These are phyloP conservation scores for Archegozetes longisetosus DNA, from an alignment of 1,140 invertebrate species.

Conservation along the genomic window DNA sequence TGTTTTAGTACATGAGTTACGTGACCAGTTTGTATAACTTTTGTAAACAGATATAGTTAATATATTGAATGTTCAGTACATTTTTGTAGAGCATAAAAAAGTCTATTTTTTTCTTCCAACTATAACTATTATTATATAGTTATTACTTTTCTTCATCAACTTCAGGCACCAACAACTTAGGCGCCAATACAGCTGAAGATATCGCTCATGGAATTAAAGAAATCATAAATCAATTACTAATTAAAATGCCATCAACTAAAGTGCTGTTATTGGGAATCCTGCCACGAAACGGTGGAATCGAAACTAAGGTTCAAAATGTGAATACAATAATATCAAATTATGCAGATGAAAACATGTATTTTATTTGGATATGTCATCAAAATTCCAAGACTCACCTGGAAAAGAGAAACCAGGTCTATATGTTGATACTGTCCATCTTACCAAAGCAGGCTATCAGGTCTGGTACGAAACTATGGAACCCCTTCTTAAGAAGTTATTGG, in stretches of 20 bases:
- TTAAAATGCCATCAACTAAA: background rate
- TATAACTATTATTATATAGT: no score
- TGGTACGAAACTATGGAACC: conserved; percentile 6
- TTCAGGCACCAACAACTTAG: conserved; percentile 3
- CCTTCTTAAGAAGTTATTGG: background rate
- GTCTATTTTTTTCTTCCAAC: no score
- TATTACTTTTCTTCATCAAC: no score
- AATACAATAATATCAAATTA: background rate
- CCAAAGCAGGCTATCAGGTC: background rate
- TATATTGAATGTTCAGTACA: no score
- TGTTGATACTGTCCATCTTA: background rate
- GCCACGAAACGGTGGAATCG: background rate
- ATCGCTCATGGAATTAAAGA: background rate
- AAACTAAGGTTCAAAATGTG: background rate
- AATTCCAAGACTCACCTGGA: background rate
- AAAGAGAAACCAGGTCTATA: background rate
- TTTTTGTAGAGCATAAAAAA: no score
- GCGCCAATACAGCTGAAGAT: background rate
- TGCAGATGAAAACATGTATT: conserved; percentile 1
- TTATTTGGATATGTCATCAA: background rate
- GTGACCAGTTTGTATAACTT: no score
- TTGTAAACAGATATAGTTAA: no score
- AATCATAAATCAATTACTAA: background rate
- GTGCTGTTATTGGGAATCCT: background rate
- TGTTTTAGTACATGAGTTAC: no score